Base-by-base conservation (phyloP, 1,140 invertebrate genomes). In the Adoxophyes honmai region DNA sequence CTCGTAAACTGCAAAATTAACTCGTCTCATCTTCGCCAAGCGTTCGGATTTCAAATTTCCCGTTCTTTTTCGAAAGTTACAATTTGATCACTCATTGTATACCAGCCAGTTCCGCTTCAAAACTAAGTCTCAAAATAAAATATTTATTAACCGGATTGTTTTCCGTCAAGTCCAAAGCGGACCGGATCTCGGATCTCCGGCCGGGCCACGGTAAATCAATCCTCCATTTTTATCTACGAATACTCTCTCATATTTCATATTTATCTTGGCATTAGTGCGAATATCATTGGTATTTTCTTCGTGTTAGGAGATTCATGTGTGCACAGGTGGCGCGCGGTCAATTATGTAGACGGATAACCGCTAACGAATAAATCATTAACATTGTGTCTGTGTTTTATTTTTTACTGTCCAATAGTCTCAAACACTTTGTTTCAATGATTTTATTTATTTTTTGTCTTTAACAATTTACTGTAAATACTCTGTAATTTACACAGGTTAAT, bases 141-240 rank as follows among this genome's bases (percentile, higher is more conserved):
- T 44, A 44, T 21, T 10, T 48, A 16, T 18, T 18, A 48, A 48
- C 6, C 42, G 42, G 18, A 48, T 48, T 48, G 42, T 9, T 18
- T 13, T 9, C 3, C 39, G 42, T 18, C n/a, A 18, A 18, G 21
- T 11, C 16, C n/a, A 28, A 2, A 28, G 21, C 21, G 21, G 21
- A 6, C 18, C 10, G 18, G 4, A 5, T 21, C 28, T 18, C 42
- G 16, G 42, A 33, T 48, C 42, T 33, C 42, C 42, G 18, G 42
- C 42, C 16, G 48, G 59, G 59, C 65, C 64, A 57, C 64, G 42
- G 66, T 73, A 70, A 73, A 73, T 73, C 68, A 73, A 70, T 70
- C 70, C 61, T 38, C 56, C 59, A 67, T 67, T 69, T 69, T 66
- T 66, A 59, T 63, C 59, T 66, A 44, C 60, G 39, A 60, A 11